phyloP scores from a whole-genome alignment of 2,888 invertebrate species.

The Drosophila tripunctata region DNA sequence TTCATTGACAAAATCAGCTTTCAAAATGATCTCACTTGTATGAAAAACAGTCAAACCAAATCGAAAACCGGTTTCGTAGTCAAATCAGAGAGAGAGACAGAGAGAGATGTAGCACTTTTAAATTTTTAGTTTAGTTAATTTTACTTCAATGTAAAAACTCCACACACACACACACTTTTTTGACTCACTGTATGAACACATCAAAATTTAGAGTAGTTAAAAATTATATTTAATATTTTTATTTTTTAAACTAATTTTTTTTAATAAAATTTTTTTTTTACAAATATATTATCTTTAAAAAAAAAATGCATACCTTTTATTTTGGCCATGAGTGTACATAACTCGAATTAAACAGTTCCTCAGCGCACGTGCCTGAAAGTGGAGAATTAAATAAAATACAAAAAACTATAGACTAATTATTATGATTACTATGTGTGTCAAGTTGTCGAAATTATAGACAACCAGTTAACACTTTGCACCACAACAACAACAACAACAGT shows the following conservation, averaged over 20 bases:
- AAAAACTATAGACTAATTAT: conserved; percentile 65
- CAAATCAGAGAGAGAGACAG: conserved; percentile 80
- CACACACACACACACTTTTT: too few species aligned
- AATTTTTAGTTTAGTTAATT: conserved; percentile 49
- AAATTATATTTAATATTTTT: too few species aligned
- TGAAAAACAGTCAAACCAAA: conserved; percentile 85
- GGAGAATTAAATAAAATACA: conserved; percentile 4
- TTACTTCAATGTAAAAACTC: conserved; percentile 42
- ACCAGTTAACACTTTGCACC: conserved; percentile 66
- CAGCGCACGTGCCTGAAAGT: conserved; percentile 54
- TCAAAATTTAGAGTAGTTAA: too few species aligned
- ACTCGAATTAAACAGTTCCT: too few species aligned
- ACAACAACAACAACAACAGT: conserved; percentile 14
- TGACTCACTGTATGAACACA: too few species aligned
- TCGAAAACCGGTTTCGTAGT: conserved; percentile 85
- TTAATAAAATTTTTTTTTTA: too few species aligned
- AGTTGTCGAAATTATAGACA: conserved; percentile 61
- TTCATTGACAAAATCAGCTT: conserved; percentile 85
- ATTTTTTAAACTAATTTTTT: too few species aligned
- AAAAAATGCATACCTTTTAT: too few species aligned
- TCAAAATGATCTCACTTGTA: conserved; percentile 85
- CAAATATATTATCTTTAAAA: too few species aligned
- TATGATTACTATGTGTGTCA: conserved; percentile 73
- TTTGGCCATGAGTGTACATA: too few species aligned
- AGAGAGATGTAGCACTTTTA: conserved; percentile 24